Evolutionary conservation across 2,888 invertebrate species (phyloP).

Genomic region (Acrobeloides nanus): DNA sequence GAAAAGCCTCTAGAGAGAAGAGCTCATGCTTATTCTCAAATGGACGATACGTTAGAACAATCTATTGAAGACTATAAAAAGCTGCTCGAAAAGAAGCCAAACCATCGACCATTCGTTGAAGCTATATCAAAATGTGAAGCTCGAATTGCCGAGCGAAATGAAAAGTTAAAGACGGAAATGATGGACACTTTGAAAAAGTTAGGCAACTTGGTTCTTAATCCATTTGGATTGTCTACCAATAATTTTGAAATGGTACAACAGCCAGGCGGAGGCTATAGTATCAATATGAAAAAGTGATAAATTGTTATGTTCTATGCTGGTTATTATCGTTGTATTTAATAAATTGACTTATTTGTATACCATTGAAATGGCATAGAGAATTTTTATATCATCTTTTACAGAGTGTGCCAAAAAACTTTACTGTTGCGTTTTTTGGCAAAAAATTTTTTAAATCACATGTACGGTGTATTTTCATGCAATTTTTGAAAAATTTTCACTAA

Average conservation of each 20-base stretch:
- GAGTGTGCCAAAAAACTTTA: too few relatives aligned
- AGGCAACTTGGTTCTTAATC: slow-evolving; percentile 31
- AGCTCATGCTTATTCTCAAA: slow-evolving; percentile 14
- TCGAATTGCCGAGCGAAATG: slow-evolving; percentile 19
- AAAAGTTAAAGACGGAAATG: slow-evolving; percentile 39
- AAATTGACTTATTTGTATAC: neutral
- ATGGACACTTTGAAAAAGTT: slow-evolving; percentile 39
- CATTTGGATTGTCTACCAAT: slow-evolving; percentile 46
- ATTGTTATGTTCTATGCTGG: neutral
- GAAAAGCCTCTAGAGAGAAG: slow-evolving; percentile 15
- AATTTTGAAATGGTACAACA: slow-evolving; percentile 41
- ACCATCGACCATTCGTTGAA: slow-evolving; percentile 5
- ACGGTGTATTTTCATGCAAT: too few relatives aligned
- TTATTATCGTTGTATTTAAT: neutral
- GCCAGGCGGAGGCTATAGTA: slow-evolving; percentile 40
- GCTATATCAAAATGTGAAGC: too few relatives aligned
- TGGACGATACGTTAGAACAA: slow-evolving; percentile 12
- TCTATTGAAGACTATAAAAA: slow-evolving; percentile 32
- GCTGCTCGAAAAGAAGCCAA: slow-evolving; percentile 15
- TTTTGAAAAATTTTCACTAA: too few relatives aligned
- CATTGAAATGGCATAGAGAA: neutral
- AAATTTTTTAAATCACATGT: too few relatives aligned
- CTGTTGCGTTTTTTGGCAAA: too few relatives aligned
- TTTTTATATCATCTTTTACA: too few relatives aligned
- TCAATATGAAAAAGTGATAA: slow-evolving; percentile 39